Conservation (phyloP, 2,888 invertebrate genomes). For the Drosophila formosana region DNA sequence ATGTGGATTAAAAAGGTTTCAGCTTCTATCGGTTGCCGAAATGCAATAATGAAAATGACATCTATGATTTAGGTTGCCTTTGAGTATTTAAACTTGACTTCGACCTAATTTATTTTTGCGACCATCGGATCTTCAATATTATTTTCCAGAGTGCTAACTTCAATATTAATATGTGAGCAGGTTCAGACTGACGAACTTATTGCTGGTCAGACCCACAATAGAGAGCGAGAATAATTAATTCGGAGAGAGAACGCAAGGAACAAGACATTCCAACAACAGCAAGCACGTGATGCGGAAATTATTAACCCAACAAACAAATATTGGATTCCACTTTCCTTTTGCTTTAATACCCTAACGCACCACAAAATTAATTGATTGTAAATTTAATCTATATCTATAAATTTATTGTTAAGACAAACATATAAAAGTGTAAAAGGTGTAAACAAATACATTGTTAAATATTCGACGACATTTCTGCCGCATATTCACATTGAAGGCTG, state of each 20-base stretch:
- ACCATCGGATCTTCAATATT: no score
- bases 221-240: conserved; percentile 9
- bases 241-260: background rate
- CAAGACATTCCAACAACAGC: conserved; percentile 7
- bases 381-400: no score
- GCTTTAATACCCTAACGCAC: conserved; percentile 1
- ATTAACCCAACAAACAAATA: background rate
- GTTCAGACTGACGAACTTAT: conserved; percentile 55
- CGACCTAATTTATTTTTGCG: no score
- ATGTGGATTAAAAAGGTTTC: no score
- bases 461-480: background rate
- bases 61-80: no score
- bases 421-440: background rate
- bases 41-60: no score
- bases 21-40: no score
- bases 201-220: conserved; percentile 36
- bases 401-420: background rate
- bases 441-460: background rate
- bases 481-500: background rate
- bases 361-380: background rate
- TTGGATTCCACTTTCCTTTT: background rate
- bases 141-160: no score
- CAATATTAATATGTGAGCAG: no score
- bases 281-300: conserved; percentile 35
- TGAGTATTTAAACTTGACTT: no score